Base-by-base conservation (phyloP, 2,888 invertebrate species). In the Tolmerus cingulatus region DNA sequence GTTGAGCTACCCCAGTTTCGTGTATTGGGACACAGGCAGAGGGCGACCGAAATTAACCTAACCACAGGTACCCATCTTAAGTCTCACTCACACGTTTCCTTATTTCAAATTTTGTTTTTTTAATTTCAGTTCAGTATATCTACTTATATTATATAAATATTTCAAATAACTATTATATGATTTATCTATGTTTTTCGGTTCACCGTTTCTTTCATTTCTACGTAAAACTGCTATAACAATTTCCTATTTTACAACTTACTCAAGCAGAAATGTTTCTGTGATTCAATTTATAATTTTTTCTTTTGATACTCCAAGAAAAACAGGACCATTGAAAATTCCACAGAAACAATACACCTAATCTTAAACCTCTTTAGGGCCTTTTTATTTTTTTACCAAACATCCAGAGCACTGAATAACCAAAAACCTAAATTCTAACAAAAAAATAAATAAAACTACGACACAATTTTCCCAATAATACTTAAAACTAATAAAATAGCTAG, bases 1-100 rank as follows among this genome's bases (percentile, higher is more conserved):
- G 97, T 98, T 94, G 97, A 97, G 95, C 96, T 98, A 93, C 98
- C 98, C 92, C 98, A 98, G 95, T 98, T 98, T 95, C 96, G 97
- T 94, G 97, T 98, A 93, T 96, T 98, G 94, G 98, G 98, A 93
- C 97, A 98, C 95, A 96, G 97, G 93, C 98, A 98, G 95, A 96
- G 96, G 94, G 96, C 96, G 94, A 97, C 96, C 94, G 97, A 97
- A 95, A 97, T 97, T 94, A 96, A 97, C 94, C 96, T 98, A 93
- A 96, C 97, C 94, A 98, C 98, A 97, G 98, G 98, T 98, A 97
- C 95, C 93, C 92, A 91, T 92, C 92, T 92, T 92, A 90, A 88
- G 78, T 87, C 87, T 87, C 87, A 88, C 77, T 87, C 87, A 87
- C 87, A 77, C 84, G 81, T 85, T 74, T 55, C 66, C 55, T 86